Conservation (phyloP, 53 echinoderm and acorn worm genomes). For the Temnopleurus reevesii region DNA sequence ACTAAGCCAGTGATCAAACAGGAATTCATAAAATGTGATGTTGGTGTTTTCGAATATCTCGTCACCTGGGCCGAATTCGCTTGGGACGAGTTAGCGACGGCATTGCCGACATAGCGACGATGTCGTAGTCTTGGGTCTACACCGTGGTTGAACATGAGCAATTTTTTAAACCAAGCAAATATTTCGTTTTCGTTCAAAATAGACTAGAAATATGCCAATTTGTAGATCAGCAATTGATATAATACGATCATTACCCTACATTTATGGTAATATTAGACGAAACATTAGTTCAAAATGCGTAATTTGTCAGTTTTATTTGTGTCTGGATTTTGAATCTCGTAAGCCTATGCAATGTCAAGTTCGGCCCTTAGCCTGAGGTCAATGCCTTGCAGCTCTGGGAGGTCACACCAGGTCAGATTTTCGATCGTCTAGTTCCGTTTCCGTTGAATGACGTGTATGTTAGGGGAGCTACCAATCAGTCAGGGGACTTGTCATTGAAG, state of each 20-base stretch:
- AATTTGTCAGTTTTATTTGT: too few relatives aligned
- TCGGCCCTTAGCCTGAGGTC: constrained; percentile 20
- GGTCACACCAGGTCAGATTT: constrained; percentile 24
- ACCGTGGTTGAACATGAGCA: too few relatives aligned
- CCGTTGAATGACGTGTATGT: constrained; percentile 44
- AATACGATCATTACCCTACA: too few relatives aligned
- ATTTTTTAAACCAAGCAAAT: too few relatives aligned
- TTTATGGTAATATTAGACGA: too few relatives aligned
- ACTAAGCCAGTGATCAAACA: constrained; percentile 42
- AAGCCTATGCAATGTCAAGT: not conserved
- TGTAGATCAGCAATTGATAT: too few relatives aligned
- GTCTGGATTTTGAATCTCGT: too few relatives aligned
- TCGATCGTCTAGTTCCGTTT: constrained; percentile 27
- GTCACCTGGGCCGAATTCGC: constrained; percentile 34
- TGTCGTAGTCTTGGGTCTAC: not conserved
- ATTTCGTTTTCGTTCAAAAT: too few relatives aligned
- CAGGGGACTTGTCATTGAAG: not conserved
- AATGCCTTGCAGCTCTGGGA: constrained; percentile 26
- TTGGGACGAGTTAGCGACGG: constrained; percentile 31
- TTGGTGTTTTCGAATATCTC: constrained; percentile 42
- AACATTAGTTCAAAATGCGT: too few relatives aligned
- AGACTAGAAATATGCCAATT: too few relatives aligned
- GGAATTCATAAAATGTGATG: constrained; percentile 51
- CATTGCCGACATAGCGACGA: constrained; percentile 51
- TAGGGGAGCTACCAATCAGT: not conserved